Evolutionary conservation across 2,113 vertebrate genomes (phyloP).

Genomic region (Datnioides undecimradiatus): DNA sequence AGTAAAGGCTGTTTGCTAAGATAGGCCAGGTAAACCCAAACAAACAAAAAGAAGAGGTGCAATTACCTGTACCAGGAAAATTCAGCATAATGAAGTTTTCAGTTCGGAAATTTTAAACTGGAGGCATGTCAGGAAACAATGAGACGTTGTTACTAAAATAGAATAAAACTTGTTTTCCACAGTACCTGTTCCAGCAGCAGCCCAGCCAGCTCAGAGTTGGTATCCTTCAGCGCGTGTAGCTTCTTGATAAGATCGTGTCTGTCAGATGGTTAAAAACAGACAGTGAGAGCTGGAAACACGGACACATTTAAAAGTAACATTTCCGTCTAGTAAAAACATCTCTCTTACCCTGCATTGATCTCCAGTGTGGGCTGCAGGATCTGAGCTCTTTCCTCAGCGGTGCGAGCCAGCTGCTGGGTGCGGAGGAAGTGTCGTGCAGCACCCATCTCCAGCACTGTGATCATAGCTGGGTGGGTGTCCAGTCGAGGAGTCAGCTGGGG

Average conservation of each 20-base stretch:
- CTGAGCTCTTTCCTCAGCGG: slow-evolving; percentile 92
- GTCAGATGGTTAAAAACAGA: not conserved
- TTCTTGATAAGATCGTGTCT: slow-evolving; percentile 95
- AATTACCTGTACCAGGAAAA: too few species aligned
- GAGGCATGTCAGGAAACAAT: not conserved
- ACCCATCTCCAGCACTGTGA: slow-evolving; percentile 98
- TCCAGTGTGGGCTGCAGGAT: slow-evolving; percentile 97
- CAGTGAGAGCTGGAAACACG: not conserved
- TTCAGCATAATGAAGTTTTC: not conserved
- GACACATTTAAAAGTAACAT: not conserved
- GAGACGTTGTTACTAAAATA: not conserved
- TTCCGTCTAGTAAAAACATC: not conserved
- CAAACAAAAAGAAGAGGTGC: too few species aligned
- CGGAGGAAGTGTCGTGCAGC: slow-evolving; percentile 96
- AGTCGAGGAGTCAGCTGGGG: slow-evolving; percentile 91
- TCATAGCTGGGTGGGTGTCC: slow-evolving; percentile 97
- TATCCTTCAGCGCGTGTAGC: slow-evolving; percentile 86
- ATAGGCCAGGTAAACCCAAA: too few species aligned
- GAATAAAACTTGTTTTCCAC: not conserved
- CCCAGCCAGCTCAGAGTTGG: slow-evolving; percentile 89
- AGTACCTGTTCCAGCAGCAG: slow-evolving; percentile 94
- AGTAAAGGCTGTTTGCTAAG: too few species aligned
- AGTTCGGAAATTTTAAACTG: not conserved
- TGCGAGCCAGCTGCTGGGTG: slow-evolving; percentile 95
- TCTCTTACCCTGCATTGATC: slow-evolving; percentile 91